A percentile compares a stretch with the other conserved stretches of the same genome.
Conservation (phyloP, 1,140 invertebrate genomes). For the Samia ricini region DNA sequence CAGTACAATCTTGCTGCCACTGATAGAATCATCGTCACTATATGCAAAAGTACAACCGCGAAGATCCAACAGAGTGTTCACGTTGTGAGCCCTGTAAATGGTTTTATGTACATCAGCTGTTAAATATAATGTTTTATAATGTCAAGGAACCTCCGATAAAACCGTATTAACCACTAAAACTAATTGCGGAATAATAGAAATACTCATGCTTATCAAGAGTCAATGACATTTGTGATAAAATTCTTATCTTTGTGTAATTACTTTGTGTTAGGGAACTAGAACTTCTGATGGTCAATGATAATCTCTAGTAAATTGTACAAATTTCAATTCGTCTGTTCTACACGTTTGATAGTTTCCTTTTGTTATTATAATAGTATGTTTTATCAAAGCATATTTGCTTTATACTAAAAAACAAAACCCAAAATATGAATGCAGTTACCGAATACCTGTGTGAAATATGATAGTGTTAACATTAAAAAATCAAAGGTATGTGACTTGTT, state of each 20-base stretch:
- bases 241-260: constrained; percentile 55
- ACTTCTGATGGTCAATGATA: not conserved
- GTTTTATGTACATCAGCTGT: not conserved
- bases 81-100: constrained; percentile 77
- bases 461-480: too few relatives aligned
- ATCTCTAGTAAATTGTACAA: not conserved
- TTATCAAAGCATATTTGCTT: not conserved
- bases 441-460: too few relatives aligned
- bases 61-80: constrained; percentile 79
- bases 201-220: constrained; percentile 49
- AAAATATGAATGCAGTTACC: not conserved
- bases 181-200: constrained; percentile 59
- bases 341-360: not conserved
- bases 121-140: not conserved
- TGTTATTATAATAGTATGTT: not conserved
- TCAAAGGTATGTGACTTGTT: not conserved
- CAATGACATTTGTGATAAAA: constrained; percentile 64
- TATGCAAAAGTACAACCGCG: constrained; percentile 80
- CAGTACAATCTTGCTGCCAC: constrained; percentile 77
- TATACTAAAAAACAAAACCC: not conserved
- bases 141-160: constrained; percentile 19
- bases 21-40: constrained; percentile 76
- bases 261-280: not conserved
- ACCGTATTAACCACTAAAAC: constrained; percentile 36
- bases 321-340: not conserved